phyloP scores from a whole-genome alignment of 2,113 vertebrate genomes.

The Canis aureus region DNA sequence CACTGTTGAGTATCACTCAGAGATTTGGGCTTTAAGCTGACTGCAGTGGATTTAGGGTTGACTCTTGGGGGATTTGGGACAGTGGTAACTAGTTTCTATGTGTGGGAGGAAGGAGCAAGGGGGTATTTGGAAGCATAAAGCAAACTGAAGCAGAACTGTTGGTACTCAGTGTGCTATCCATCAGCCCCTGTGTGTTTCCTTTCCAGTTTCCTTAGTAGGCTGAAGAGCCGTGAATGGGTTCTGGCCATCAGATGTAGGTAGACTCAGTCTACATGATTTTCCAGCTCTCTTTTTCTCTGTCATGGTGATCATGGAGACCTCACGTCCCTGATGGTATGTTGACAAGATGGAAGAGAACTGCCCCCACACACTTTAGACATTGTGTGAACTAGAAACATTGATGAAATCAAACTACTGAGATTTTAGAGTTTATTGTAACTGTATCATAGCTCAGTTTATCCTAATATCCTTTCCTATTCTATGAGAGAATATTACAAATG shows the following conservation, averaged over 20 bases:
- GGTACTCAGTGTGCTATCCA: neutral
- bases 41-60: neutral
- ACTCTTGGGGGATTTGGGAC: neutral
- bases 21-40: neutral
- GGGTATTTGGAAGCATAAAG: neutral
- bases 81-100: neutral
- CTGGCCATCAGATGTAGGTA: neutral
- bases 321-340: neutral
- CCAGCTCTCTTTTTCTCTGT: neutral
- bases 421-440: constrained; percentile 8
- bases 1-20: neutral
- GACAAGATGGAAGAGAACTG: neutral
- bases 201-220: neutral
- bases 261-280: neutral
- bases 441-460: neutral
- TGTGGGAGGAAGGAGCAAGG: neutral
- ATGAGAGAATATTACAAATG: neutral
- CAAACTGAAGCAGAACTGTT: neutral
- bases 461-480: neutral
- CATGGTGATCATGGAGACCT: neutral
- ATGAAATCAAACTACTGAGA: neutral
- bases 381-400: neutral
- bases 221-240: neutral
- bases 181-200: neutral
- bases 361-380: neutral